Evolutionary conservation across 1,140 invertebrate species (phyloP).

Genomic region (Riptortus pedestris): DNA sequence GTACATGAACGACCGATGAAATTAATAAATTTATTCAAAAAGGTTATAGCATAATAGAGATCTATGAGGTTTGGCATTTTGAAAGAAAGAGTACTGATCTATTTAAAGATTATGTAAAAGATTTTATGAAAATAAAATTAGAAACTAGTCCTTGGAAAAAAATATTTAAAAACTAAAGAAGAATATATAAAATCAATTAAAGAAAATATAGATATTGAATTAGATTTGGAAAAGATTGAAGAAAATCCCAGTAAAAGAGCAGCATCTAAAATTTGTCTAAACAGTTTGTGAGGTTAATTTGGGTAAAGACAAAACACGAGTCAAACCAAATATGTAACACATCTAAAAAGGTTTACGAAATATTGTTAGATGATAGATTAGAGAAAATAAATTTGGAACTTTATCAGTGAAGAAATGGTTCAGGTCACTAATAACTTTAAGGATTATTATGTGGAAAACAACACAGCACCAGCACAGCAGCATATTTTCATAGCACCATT

Average conservation of each 20-base stretch:
- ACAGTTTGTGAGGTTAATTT: not conserved
- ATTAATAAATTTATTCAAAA: not conserved
- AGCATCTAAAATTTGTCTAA: not conserved
- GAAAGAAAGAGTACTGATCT: not conserved
- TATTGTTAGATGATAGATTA: not conserved
- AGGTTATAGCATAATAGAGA: not conserved
- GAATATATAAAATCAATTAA: not conserved
- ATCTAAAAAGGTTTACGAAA: not conserved
- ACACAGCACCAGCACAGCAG: not conserved
- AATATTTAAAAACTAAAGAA: not conserved
- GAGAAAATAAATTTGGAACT: not conserved
- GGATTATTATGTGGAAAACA: not conserved
- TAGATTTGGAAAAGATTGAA: not conserved
- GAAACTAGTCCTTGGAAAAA: not conserved
- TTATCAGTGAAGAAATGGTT: not conserved
- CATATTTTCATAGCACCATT: not conserved
- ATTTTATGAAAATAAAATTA: not conserved
- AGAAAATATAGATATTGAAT: not conserved
- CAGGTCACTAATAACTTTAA: not conserved
- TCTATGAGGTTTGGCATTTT: not conserved
- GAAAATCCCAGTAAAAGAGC: not conserved
- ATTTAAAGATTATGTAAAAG: not conserved
- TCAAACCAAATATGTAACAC: not conserved
- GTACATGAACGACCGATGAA: not conserved
- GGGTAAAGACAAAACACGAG: not conserved